Base-by-base conservation (phyloP, 2,888 invertebrate species). In the Mythimna albipuncta region DNA sequence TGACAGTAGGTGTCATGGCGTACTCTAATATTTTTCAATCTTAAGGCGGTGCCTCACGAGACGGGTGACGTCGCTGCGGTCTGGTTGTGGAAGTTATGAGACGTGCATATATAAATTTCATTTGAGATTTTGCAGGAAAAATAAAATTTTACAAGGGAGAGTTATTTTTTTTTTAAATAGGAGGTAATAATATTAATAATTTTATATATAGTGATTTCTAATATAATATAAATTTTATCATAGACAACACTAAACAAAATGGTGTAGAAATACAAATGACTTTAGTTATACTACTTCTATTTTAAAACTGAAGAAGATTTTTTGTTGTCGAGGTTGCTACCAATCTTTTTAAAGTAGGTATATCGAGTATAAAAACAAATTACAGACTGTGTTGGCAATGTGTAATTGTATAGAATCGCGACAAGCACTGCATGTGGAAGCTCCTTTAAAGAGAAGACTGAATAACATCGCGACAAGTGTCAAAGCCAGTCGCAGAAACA, bases 381-480 rank as follows among this genome's bases (percentile, higher is more conserved):
- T 7, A 10, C 9, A 55, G 64, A 63, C 38, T 57, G 19, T 11
- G 6, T 11, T 1, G 26, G 19, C 16, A 26, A 47, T 47, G 13
- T n/a, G 13, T 35, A 19, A 21, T 54, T 35, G 11, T 44, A 59
- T 58, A 57, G 19, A 44, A 26, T 58, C n/a, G 61, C 61, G 47
- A 16, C 35, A 19, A 55, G 32, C 38, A 67, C 69, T 44, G 38
- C 26, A 59, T 86, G 65, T 85, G 77, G 47, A 78, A 73, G 72
- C 55, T 57, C 62, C 73, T 78, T 82, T 79, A 82, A 47, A 78
- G 64, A 44, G 85, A 85, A 88, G 87, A 84, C 86, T 88, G 89
- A 89, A 89, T 88, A 90, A 90, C 90, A 88, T 88, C 85, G 84
- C 87, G 91, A 91, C 92, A 92, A 91, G 89, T 92, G 92, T 91